Percentiles rank a stretch among this genome's conserved stretches.
Evolutionary conservation across 2,888 invertebrate genomes (phyloP).

Genomic region (Adelognathus sp.): DNA sequence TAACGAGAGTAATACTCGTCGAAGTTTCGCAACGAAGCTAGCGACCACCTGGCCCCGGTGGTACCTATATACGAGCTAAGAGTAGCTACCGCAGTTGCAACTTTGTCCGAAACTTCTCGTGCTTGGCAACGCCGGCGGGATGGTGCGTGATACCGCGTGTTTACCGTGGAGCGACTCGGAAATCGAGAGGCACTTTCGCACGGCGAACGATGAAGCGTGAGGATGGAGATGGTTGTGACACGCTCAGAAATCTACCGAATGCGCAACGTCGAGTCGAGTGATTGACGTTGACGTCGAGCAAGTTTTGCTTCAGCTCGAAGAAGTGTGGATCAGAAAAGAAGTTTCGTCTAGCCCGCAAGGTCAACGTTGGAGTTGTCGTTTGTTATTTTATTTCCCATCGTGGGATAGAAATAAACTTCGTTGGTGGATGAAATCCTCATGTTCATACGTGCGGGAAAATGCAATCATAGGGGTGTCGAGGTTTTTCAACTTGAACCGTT

Average conservation of each 20-base stretch:
- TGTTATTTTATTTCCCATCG: no score
- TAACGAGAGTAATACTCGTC: constrained; percentile 75
- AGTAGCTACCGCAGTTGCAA: constrained; percentile 17
- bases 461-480: no score
- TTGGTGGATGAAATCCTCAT: no score
- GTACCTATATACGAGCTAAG: neutral
- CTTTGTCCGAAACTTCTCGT: constrained; percentile 65
- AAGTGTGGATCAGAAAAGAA: no score
- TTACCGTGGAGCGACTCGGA: constrained; percentile 13
- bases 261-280: neutral
- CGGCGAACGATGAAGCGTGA: neutral
- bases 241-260: neutral
- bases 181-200: constrained; percentile 17
- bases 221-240: neutral
- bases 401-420: no score
- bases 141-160: constrained; percentile 67
- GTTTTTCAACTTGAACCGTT: no score
- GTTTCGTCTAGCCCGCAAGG: no score
- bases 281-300: neutral
- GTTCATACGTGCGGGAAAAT: no score
- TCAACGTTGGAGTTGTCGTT: no score
- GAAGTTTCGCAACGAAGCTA: constrained; percentile 69
- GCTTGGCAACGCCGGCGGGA: constrained; percentile 63
- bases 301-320: neutral
- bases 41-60: constrained; percentile 60